Base-by-base conservation (phyloP, 2,888 invertebrate genomes). In the Chouioia cunea region DNA sequence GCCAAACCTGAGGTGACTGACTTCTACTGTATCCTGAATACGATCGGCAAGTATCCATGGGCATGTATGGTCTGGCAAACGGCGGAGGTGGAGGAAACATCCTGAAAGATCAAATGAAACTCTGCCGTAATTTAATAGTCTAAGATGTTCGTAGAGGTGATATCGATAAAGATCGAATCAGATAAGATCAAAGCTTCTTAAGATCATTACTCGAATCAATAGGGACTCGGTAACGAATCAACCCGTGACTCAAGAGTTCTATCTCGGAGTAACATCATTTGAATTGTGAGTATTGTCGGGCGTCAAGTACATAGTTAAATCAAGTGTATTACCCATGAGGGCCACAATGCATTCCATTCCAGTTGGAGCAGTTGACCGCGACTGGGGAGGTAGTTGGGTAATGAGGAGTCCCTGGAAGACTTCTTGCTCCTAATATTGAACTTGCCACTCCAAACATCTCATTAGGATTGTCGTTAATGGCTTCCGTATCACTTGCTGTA, bases 391-490 rank as follows among this genome's bases (percentile, higher is more conserved):
- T 76, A 10, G 82, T 79, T 2, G 82, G 78, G 70, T 83, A 82
- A 76, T 82, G 84, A 23, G 85, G 83, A 54, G 82, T 82, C 54
- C 82, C 79, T 23, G 83, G 84, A 36, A 85, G 77, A 74, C 84
- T 80, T 76, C 85, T 81, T n/a, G 82, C 81, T 73, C 82, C 82
- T 64, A 80, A 74, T 74, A 80, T 78, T 59, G 84, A 78, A 77
- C 77, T 80, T 62, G 82, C 81, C 71, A 82, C 82, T 57, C 82
- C 77, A 75, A 83, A 85, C 85, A 85, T 85, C 81, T 84, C 83
- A 76, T 76, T 79, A 66, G 84, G 79, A 46, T 81, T 76, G 69
- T 77, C 76, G 65, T 75, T 72, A 16, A 76, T 76, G 63, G 77
- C 77, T 76, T 80, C 83, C 3, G 81, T 81, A 65, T 85, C 84